Base-by-base conservation (phyloP, 2,888 invertebrate genomes). In the Drosophila meridionalis region DNA sequence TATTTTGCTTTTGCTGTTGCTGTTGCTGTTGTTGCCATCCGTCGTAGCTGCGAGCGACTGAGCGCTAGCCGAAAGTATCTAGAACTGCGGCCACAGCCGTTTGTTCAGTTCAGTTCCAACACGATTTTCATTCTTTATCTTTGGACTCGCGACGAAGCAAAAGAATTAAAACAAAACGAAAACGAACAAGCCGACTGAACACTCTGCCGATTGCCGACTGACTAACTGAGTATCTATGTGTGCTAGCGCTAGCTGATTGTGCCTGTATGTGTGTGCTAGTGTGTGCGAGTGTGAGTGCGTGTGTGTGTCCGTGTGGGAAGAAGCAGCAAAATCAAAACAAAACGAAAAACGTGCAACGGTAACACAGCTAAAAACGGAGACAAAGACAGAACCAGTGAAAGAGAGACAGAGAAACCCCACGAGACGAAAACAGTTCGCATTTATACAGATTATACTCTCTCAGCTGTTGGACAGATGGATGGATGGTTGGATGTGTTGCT, bases 1-100 rank as follows among this genome's bases (percentile, higher is more conserved):
- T 32, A 8, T 32, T 32, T 50, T 8, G 43, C 20, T 43, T 20
- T 20, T 20, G 20, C 20, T 20, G 20, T 20, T 20, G 26, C 3
- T 26, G 45, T n/a, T 45, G 4, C 5, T 30, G 30, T n/a, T 48
- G 8, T 14, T 48, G 48, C 30, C 48, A 86, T 34, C 52, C 52
- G 52, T 12, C 84, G 89, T 69, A 85, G 89, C 86, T 90, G 87
- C 90, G 88, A 66, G 38, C 59, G 53, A 67, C 67, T 70, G 60
- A 70, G 71, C 78, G 79, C 79, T 80, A 80, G 82, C 88, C 82
- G 81, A 91, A 90, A 89, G 90, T 91, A 89, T 90, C 87, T 91
- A 91, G 91, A 91, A 91, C 91, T 91, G 89, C 8, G 55, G 38
- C 55, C 55, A 38, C 55, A 38, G 78, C 56, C 67, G 36, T 56